These are phyloP conservation scores for Trichonephila clavata DNA, from an alignment of 1,140 invertebrate species.

Conservation along the genomic window DNA sequence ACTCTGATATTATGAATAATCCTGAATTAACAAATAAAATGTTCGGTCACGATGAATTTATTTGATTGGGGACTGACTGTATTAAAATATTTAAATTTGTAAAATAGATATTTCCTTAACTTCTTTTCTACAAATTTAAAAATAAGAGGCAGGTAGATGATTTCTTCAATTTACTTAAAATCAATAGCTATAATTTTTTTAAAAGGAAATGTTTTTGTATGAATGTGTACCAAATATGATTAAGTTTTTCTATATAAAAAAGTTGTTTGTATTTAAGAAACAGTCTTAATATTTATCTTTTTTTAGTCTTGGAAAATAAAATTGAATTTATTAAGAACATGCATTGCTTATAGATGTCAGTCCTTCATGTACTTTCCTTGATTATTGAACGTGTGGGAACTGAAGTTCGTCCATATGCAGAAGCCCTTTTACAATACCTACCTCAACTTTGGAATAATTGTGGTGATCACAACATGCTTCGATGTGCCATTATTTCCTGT, in stretches of 20 bases:
- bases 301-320: background rate
- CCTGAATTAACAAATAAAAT: no score
- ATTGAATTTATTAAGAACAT: background rate
- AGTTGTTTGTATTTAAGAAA: background rate
- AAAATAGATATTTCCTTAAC: no score
- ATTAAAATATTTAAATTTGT: no score
- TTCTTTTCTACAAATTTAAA: no score
- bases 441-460: conserved; percentile 93
- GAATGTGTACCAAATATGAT: no score
- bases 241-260: background rate
- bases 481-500: conserved; percentile 94
- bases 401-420: conserved; percentile 86
- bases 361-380: conserved; percentile 93
- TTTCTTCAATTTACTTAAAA: no score
- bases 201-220: no score
- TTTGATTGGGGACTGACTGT: no score
- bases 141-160: no score
- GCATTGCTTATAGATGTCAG: conserved; percentile 87
- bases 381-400: conserved; percentile 92
- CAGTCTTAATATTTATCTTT: background rate
- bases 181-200: no score
- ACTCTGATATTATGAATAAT: no score
- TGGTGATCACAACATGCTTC: conserved; percentile 92
- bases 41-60: no score
- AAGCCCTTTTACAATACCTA: conserved; percentile 89